Conservation (phyloP, 2,888 invertebrate species). For the Buathra laborator region DNA sequence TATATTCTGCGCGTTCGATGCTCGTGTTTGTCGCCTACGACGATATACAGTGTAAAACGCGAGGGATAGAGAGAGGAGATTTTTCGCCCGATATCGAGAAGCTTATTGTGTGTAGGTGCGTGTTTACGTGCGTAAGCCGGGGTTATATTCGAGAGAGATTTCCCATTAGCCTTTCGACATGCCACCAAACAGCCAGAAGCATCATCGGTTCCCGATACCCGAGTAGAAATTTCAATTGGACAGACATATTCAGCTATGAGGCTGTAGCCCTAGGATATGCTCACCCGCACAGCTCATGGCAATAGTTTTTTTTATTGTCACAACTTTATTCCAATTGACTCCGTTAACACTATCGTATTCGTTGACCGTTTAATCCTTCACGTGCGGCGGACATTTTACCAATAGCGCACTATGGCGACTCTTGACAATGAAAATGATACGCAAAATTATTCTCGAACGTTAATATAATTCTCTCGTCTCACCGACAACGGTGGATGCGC, state of each 20-base stretch:
- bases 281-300: neutral
- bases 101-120: slow-evolving; percentile 20
- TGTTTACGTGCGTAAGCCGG: slow-evolving; percentile 10
- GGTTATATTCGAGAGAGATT: neutral
- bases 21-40: neutral
- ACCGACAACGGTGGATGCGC: too few relatives aligned
- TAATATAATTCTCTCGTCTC: too few relatives aligned
- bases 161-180: slow-evolving; percentile 4
- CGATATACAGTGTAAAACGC: neutral
- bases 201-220: slow-evolving; percentile 1
- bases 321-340: neutral
- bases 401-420: too few relatives aligned
- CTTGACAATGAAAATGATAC: too few relatives aligned
- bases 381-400: too few relatives aligned
- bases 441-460: too few relatives aligned
- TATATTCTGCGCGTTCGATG: neutral
- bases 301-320: slow-evolving; percentile 14
- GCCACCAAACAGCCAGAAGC: slow-evolving; percentile 1
- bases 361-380: too few relatives aligned
- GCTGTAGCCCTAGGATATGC: too few relatives aligned
- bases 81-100: slow-evolving; percentile 6
- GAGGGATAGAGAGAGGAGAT: neutral
- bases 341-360: too few relatives aligned
- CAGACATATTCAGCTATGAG: neutral
- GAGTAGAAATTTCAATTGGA: slow-evolving; percentile 1